Conservation (phyloP, 2,113 vertebrate genomes). For the Cyanoramphus novaezelandiae region DNA sequence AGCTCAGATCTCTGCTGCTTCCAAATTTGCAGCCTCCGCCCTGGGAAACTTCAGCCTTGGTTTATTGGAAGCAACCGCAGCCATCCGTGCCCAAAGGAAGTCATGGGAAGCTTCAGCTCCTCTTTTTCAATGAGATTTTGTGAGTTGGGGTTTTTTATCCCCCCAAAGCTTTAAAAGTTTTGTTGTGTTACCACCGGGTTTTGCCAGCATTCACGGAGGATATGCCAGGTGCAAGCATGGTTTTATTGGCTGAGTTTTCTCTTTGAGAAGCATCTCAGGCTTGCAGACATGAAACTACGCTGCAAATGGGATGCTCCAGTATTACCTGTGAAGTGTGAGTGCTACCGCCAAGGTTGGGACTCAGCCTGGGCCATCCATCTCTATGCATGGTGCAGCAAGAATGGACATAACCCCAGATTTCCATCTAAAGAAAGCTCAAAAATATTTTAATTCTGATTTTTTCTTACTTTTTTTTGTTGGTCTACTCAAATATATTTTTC, state of each 20-base stretch:
- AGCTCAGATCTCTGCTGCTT: neutral
- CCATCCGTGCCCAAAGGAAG: fast-evolving
- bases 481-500: neutral
- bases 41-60: neutral
- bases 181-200: neutral
- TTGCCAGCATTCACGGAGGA: neutral
- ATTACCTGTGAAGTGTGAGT: neutral
- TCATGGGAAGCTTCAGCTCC: neutral
- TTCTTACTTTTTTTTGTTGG: neutral
- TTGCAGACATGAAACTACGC: neutral
- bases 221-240: neutral
- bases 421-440: neutral
- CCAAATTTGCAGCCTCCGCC: neutral
- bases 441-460: neutral
- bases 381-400: neutral
- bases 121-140: neutral
- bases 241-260: neutral
- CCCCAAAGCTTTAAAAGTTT: neutral
- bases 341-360: fast-evolving
- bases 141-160: neutral
- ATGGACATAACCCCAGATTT: fast-evolving
- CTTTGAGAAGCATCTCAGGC: neutral
- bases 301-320: neutral
- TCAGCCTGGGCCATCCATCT: neutral
- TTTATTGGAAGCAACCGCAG: neutral